Evolutionary conservation across 1,140 invertebrate genomes (phyloP), one percentile per base, ranked within the genome.

Genomic region (Cotesia chilonis): DNA sequence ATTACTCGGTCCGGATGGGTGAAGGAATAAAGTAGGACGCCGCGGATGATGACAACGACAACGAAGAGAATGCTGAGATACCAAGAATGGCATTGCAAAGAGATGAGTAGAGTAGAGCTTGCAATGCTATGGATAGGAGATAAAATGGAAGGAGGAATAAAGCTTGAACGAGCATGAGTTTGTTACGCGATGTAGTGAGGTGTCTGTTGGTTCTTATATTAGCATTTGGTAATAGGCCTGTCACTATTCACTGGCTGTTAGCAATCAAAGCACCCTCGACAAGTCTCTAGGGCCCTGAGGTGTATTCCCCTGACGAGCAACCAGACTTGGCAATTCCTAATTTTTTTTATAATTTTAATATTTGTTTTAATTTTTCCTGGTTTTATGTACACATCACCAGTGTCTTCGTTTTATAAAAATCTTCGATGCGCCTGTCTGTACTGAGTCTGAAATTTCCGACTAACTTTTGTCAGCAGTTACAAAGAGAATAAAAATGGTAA

Each of bases 201-300:
- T 70, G 63, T 75, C 71, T 70, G 60, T 14, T 60, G 55, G 72
- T 75, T 77, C 74, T 77, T 77, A 75, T 77, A 77, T 77, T 77
- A 77, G 76, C 76, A 77, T 77, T 61, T 63, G 70, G 74, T 77
- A 77, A 77, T 77, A 64, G 76, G 74, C 72, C 76, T 77, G 76
- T 77, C 76, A 77, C 76, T 72, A 75, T 72, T 75, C 76, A 73
- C 70, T 71, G 68, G 68, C 70, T 75, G 65, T 72, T 74, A 57
- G 76, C 70, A 75, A 76, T 76, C 75, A 74, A 76, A 74, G 68
- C 68, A 51, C 68, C 55, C 70, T 69, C 64, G 36, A 63, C 68
- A 60, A 69, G 67, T 68, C 60, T 70, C 57, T 47, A 72, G 36
- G 57, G n/a, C 55, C 52, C 64, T 72, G 66, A 55, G 6, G 54